Conservation (phyloP, 2,888 invertebrate species). For the Alcis repandata region DNA sequence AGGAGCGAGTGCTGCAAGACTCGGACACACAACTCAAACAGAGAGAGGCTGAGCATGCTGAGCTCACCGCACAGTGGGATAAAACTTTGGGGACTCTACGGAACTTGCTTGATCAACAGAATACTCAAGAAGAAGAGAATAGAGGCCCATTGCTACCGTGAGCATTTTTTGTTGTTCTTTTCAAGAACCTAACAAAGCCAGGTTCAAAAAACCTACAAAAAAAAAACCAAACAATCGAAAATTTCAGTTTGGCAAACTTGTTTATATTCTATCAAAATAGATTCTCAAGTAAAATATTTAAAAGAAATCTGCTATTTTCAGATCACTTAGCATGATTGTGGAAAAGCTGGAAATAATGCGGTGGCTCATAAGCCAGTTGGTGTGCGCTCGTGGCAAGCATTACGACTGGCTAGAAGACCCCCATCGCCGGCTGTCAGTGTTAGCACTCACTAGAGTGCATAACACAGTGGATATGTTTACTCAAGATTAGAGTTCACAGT, state of each 20-base stretch:
- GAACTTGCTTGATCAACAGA: conserved; percentile 44
- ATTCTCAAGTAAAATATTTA: no score
- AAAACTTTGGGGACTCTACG: conserved; percentile 54
- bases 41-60: conserved; percentile 54
- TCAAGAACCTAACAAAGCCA: no score
- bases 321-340: conserved; percentile 60
- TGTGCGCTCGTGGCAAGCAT: conserved; percentile 52
- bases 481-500: conserved; percentile 6
- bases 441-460: conserved; percentile 55
- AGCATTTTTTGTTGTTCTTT: conserved; percentile 36
- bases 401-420: conserved; percentile 70
- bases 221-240: no score
- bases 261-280: no score
- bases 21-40: conserved; percentile 54
- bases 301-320: conserved; percentile 49
- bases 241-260: no score
- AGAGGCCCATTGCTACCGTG: conserved; percentile 62
- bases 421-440: conserved; percentile 48
- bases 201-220: no score
- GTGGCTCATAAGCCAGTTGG: conserved; percentile 62
- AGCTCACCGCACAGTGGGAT: conserved; percentile 62
- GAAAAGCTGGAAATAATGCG: conserved; percentile 69
- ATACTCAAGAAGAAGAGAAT: conserved; percentile 46
- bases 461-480: conserved; percentile 53
- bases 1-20: conserved; percentile 57